Evolutionary conservation across 2,113 vertebrate species (phyloP).

Genomic region (Etheostoma cragini): DNA sequence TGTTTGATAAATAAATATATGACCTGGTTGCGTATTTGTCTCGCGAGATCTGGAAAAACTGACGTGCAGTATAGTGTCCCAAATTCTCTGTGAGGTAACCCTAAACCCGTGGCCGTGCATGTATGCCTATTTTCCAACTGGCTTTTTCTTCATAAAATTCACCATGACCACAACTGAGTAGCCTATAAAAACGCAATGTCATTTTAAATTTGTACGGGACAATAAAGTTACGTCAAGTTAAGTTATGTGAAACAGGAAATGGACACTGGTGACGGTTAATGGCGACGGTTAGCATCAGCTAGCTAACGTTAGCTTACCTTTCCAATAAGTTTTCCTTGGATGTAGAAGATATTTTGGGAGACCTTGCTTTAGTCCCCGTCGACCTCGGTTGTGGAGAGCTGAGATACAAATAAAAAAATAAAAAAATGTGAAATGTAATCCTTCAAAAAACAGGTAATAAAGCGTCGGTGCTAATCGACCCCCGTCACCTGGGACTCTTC

Average conservation of each 20-base stretch:
- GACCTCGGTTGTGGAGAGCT: neutral
- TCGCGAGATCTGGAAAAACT: too few relatives aligned
- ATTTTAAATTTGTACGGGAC: neutral
- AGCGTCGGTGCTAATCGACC: too few relatives aligned
- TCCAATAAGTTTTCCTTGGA: constrained; percentile 19
- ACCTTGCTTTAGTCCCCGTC: too few relatives aligned
- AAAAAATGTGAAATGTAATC: neutral
- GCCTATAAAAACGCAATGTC: neutral
- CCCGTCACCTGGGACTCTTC: constrained; percentile 9
- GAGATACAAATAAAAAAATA: neutral
- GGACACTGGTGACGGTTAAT: neutral
- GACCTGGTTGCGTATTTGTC: too few relatives aligned
- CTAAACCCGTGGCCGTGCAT: too few relatives aligned
- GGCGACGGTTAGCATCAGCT: neutral
- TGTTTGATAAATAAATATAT: too few relatives aligned
- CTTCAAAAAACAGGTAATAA: neutral
- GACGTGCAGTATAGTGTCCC: too few relatives aligned
- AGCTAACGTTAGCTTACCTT: constrained; percentile 35
- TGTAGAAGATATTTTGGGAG: rapidly evolving
- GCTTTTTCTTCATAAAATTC: too few relatives aligned
- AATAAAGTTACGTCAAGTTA: too few relatives aligned
- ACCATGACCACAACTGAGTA: neutral
- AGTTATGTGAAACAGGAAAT: too few relatives aligned
- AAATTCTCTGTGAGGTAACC: too few relatives aligned
- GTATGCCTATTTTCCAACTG: too few relatives aligned